Percentiles rank a stretch among this genome's conserved stretches.
phyloP scores from a whole-genome alignment of 2,113 vertebrate species.

The Alces alces region DNA sequence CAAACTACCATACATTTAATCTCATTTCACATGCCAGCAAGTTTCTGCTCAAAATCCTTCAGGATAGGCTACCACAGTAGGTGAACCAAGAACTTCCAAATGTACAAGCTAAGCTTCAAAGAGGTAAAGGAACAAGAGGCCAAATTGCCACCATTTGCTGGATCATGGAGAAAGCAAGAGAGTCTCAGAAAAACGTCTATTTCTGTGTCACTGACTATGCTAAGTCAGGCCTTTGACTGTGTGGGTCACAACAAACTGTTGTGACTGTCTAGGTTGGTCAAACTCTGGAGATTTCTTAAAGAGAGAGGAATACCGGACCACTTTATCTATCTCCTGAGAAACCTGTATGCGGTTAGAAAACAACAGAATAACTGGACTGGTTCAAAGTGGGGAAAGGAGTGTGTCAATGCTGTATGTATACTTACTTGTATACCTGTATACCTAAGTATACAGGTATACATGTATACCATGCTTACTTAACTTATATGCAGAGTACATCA shows the following conservation, averaged over 20 bases:
- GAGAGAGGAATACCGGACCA: neutral
- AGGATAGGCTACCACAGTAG: neutral
- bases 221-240: neutral
- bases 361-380: neutral
- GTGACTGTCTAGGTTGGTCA: neutral
- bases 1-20: neutral
- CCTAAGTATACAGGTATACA: too few relatives aligned
- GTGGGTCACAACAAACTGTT: neutral
- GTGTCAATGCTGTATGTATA: neutral
- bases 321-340: neutral
- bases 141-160: neutral
- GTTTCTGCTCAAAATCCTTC: neutral
- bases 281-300: neutral
- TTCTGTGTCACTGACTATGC: neutral
- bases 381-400: neutral
- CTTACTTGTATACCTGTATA: too few relatives aligned
- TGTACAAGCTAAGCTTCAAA: neutral
- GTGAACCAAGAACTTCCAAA: neutral
- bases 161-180: neutral
- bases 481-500: neutral
- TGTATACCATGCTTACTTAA: neutral
- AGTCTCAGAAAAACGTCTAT: neutral
- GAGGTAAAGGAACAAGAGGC: neutral
- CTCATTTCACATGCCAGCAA: neutral
- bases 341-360: neutral